phyloP scores from a whole-genome alignment of 2,888 invertebrate species.

The Cryptocephalus primarius region DNA sequence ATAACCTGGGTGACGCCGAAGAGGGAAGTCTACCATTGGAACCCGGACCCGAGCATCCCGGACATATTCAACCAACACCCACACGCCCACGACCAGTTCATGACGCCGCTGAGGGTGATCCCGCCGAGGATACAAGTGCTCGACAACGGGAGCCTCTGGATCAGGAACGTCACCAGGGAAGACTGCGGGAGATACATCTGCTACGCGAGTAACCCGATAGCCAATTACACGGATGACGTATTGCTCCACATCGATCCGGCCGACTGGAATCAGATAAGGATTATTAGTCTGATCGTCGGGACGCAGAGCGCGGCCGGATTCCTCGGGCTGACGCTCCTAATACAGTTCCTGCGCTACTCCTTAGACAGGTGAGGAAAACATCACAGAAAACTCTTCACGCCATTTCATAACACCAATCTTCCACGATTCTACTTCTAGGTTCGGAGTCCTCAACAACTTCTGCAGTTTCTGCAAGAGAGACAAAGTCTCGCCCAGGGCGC shows the following conservation, averaged over 20 bases:
- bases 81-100: constrained; percentile 44
- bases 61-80: constrained; percentile 60
- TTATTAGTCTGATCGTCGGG: constrained; percentile 75
- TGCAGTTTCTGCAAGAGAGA: constrained; percentile 62
- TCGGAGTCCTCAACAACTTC: constrained; percentile 59
- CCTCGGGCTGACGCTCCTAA: constrained; percentile 64
- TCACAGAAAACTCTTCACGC: background rate
- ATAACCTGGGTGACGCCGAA: constrained; percentile 79
- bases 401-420: background rate
- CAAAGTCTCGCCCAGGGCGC: constrained; percentile 62
- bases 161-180: constrained; percentile 49
- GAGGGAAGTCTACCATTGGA: constrained; percentile 63
- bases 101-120: constrained; percentile 33
- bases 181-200: constrained; percentile 83
- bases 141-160: constrained; percentile 37
- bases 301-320: constrained; percentile 69
- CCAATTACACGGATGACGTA: constrained; percentile 66
- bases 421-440: constrained; percentile 42
- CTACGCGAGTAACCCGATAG: constrained; percentile 73
- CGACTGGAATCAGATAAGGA: constrained; percentile 72
- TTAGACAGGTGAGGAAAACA: constrained; percentile 52
- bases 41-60: constrained; percentile 56
- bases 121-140: constrained; percentile 54
- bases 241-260: constrained; percentile 75
- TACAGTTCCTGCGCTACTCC: constrained; percentile 63